Base-by-base conservation (phyloP, 2,797 vertebrate genomes). In the Dermochelys coriacea region DNA sequence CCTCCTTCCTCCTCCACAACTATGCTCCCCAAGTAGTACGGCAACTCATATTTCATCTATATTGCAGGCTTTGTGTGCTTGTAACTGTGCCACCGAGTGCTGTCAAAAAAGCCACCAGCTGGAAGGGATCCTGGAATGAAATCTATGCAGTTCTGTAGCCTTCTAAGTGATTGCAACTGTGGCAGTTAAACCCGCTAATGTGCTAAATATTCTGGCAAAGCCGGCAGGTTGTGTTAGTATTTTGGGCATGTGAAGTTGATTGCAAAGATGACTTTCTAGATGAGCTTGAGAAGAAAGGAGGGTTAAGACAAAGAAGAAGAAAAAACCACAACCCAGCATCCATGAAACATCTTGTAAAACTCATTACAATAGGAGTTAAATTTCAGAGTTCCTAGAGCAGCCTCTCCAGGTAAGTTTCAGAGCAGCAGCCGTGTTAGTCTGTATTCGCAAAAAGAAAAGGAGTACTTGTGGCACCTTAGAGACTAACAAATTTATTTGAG, bases 151-250 rank as follows among this genome's bases (percentile, higher is more conserved):
- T 90, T 94, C 97, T 96, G 93, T 80, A 87, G 96, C 95, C 96
- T 97, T 95, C 97, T 51, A 91, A 96, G 87, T 19, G 95, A 95
- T 91, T 93, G 92, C 93, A 97, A 50, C 95, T 88, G 94, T 8
- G 94, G 94, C 89, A 54, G 90, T 97, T 97, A 97, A 98, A 97
- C 96, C 97, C 0, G 95, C 91, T 98, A 98, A 98, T 97, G 97
- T 97, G 97, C 96, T 97, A 98, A 98, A 96, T 97, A 97, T 98
- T 98, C 97, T 98, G 97, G 96, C 98, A 97, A 96, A 87, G 81
- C 81, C 29, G 34, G 74, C 85, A 94, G 87, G 95, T 96, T 94
- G 92, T 89, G 89, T 77, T 10, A 31, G 96, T 94, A 97, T 97
- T 98, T 97, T 96, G 94, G 96, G 97, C 97, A 77, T 94, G 91